Conservation (phyloP, 2,888 invertebrate genomes). For the Tridacna crocea region DNA sequence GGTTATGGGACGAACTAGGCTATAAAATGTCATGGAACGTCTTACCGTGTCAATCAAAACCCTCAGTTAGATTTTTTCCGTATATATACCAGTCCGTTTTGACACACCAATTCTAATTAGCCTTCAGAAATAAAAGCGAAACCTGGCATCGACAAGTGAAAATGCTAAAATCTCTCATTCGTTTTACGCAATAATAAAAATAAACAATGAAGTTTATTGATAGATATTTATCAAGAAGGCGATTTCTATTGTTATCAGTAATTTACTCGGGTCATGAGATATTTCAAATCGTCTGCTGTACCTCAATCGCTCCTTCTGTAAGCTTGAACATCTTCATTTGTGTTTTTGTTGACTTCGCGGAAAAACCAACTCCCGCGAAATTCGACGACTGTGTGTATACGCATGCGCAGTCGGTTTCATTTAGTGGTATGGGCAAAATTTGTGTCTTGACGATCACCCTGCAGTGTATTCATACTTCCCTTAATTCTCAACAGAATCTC, state of each 20-base stretch:
- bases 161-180: too few relatives aligned
- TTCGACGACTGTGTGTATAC: not conserved
- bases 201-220: too few relatives aligned
- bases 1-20: too few relatives aligned
- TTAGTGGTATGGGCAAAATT: too few relatives aligned
- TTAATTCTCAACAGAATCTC: too few relatives aligned
- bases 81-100: too few relatives aligned
- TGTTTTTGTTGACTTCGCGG: constrained; percentile 26
- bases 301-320: constrained; percentile 72
- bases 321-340: constrained; percentile 59
- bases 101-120: not conserved
- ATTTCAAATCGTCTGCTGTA: constrained; percentile 6
- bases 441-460: too few relatives aligned
- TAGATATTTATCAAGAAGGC: too few relatives aligned
- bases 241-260: not conserved
- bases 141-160: not conserved
- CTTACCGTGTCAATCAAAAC: not conserved
- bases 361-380: constrained; percentile 29
- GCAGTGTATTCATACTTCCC: too few relatives aligned
- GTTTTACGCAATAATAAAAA: too few relatives aligned
- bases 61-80: too few relatives aligned
- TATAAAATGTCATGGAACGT: too few relatives aligned
- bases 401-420: not conserved
- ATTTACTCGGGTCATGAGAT: not conserved
- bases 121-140: not conserved